phyloP scores from a whole-genome alignment of 2,888 invertebrate genomes.

The Eupithecia abbreviata region DNA sequence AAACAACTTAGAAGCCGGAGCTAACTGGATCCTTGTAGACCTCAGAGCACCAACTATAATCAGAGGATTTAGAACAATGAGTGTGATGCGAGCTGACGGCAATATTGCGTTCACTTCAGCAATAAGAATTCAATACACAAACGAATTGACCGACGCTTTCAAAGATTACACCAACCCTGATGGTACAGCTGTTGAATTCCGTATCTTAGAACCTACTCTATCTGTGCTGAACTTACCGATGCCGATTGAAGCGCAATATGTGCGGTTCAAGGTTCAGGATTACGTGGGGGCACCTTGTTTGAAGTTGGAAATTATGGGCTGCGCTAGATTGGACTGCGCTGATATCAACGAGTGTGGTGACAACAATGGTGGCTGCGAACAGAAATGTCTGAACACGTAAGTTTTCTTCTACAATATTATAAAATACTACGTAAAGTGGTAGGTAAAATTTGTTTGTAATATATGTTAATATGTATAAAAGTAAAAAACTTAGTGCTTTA shows the following conservation, averaged over 20 bases:
- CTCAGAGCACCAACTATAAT: conserved; percentile 94
- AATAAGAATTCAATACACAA: conserved; percentile 93
- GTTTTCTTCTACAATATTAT: conserved; percentile 43
- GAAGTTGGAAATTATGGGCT: conserved; percentile 96
- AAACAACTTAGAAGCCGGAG: conserved; percentile 91
- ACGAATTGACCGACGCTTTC: conserved; percentile 94
- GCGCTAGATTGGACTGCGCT: conserved; percentile 93
- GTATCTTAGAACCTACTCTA: conserved; percentile 94
- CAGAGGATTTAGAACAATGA: conserved; percentile 95
- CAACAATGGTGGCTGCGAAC: conserved; percentile 96
- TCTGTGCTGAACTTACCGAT: conserved; percentile 95
- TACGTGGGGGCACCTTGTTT: conserved; percentile 95
- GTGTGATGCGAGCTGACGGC: conserved; percentile 91
- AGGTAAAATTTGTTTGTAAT: no score
- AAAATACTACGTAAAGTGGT: neutral
- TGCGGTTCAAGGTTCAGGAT: conserved; percentile 93
- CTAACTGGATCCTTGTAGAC: conserved; percentile 95
- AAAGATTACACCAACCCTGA: conserved; percentile 96
- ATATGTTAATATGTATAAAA: no score
- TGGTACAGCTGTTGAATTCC: conserved; percentile 95
- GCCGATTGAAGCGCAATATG: conserved; percentile 94
- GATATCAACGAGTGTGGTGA: conserved; percentile 94
- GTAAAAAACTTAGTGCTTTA: no score
- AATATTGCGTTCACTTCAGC: conserved; percentile 95
- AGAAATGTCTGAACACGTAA: conserved; percentile 93